These are phyloP conservation scores for Orthochromis malagaraziensis DNA, from an alignment of 2,113 vertebrate genomes.

Conservation along the genomic window DNA sequence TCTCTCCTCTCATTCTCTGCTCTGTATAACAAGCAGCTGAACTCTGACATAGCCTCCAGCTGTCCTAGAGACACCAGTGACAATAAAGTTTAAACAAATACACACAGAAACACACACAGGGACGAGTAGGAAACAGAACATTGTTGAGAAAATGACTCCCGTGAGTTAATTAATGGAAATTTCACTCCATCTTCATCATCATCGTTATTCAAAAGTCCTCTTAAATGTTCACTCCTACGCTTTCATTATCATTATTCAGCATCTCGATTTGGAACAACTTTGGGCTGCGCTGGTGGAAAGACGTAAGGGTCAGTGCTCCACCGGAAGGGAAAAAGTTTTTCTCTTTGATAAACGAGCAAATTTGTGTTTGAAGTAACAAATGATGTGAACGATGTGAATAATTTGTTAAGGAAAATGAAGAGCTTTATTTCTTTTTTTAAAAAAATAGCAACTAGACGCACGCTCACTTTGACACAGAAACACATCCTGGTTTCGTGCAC, in stretches of 20 bases:
- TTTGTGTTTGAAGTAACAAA: slow-evolving; percentile 6
- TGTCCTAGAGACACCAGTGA: slow-evolving; percentile 45
- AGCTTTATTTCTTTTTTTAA: accelerated
- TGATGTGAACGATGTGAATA: neutral
- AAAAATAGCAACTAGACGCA: neutral
- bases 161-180: slow-evolving; percentile 37
- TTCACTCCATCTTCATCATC: slow-evolving; percentile 9
- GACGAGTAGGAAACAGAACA: slow-evolving; percentile 23
- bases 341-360: neutral
- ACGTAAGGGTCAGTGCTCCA: neutral
- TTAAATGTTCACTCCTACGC: slow-evolving; percentile 9
- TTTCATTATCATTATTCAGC: slow-evolving; percentile 5
- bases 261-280: neutral
- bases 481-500: neutral
- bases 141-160: slow-evolving; percentile 32
- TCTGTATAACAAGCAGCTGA: slow-evolving; percentile 59
- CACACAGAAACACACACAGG: neutral
- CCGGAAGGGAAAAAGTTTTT: neutral
- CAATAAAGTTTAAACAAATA: slow-evolving; percentile 56
- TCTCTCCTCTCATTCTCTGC: slow-evolving; percentile 11
- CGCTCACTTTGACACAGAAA: neutral
- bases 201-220: slow-evolving; percentile 7
- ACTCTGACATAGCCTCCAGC: slow-evolving; percentile 65
- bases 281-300: neutral
- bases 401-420: neutral